Evolutionary conservation across 2,113 vertebrate genomes (phyloP).

Genomic region (Hippocampus comes): DNA sequence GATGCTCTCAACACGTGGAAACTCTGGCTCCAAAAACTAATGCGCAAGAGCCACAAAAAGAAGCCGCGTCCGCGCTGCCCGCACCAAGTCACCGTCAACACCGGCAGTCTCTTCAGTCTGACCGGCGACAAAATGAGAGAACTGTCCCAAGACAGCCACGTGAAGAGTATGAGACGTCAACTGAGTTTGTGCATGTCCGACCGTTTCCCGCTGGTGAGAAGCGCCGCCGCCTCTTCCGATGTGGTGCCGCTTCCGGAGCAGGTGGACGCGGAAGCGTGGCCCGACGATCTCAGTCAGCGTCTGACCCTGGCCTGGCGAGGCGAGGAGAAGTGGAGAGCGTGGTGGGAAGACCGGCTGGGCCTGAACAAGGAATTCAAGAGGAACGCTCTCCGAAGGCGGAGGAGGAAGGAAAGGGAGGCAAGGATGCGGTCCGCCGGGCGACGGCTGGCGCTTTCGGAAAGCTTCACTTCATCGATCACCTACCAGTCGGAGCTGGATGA

Average conservation of each 20-base stretch:
- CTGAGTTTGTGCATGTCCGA: constrained; percentile 59
- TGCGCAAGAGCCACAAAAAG: background rate
- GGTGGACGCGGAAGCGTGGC: constrained; percentile 38
- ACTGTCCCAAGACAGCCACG: background rate
- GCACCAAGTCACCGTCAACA: constrained; percentile 2
- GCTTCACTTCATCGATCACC: constrained; percentile 77
- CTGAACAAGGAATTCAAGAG: constrained; percentile 30
- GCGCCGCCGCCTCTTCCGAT: background rate
- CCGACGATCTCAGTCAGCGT: constrained; percentile 72
- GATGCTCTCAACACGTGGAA: constrained; percentile 49
- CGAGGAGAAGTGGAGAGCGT: constrained; percentile 54
- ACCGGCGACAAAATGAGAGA: accelerated
- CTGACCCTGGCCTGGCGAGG: constrained; percentile 76
- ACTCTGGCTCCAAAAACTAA: constrained; percentile 62
- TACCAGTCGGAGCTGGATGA: constrained; percentile 58
- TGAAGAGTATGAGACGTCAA: constrained; percentile 26
- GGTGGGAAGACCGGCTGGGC: constrained; percentile 76
- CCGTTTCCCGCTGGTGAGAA: constrained; percentile 51
- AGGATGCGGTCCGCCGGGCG: constrained; percentile 6
- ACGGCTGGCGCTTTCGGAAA: constrained; percentile 60
- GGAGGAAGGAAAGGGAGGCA: constrained; percentile 61
- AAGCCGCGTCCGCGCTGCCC: accelerated
- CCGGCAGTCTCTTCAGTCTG: constrained; percentile 2
- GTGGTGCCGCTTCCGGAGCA: background rate
- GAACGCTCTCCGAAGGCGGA: constrained; percentile 63